These are phyloP conservation scores for Bolborhynchus lineola DNA, from an alignment of 2,113 vertebrate genomes.

Conservation along the genomic window DNA sequence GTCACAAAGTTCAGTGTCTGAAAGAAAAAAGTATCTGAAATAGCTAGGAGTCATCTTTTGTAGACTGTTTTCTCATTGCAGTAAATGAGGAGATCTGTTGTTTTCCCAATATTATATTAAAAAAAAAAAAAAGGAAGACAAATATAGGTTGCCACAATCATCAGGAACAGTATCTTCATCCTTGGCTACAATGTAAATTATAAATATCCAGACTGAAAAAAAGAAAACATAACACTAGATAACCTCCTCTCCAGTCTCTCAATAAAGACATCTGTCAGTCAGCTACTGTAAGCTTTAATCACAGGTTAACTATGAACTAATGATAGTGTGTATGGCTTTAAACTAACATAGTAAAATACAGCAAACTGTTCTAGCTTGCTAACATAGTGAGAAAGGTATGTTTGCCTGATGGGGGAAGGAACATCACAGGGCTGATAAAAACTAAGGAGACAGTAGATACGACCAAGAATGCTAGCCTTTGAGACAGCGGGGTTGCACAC, in stretches of 20 bases:
- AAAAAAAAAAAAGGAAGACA: not conserved
- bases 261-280: not conserved
- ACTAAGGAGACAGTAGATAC: not conserved
- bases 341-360: not conserved
- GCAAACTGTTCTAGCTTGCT: not conserved
- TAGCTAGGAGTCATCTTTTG: not conserved
- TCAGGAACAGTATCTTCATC: not conserved
- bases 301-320: not conserved
- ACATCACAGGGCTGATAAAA: not conserved
- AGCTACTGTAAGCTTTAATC: not conserved
- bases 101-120: not conserved
- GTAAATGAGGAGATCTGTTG: not conserved
- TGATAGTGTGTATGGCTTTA: not conserved
- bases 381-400: not conserved
- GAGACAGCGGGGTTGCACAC: not conserved
- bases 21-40: not conserved
- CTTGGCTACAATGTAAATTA: not conserved
- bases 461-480: not conserved
- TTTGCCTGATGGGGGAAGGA: not conserved
- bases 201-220: not conserved
- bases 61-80: not conserved
- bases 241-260: not conserved
- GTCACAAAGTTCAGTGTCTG: not conserved
- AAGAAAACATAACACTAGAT: not conserved
- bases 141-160: not conserved